Base-by-base conservation (phyloP, 2,888 invertebrate genomes). In the Ashinkailepas kermadecensis region DNA sequence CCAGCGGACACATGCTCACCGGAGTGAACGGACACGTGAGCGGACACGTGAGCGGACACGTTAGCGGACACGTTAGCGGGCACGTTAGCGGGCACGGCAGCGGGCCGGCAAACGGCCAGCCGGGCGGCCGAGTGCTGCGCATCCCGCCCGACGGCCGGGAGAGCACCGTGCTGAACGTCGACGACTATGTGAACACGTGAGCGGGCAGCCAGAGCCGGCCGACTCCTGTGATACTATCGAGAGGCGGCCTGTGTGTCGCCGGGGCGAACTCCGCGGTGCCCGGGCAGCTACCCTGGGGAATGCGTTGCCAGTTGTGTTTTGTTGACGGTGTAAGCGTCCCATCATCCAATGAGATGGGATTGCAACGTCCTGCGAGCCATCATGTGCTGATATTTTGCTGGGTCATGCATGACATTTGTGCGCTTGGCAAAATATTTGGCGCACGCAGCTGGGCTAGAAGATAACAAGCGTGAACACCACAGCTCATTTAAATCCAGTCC, bases 101-200 rank as follows among this genome's bases (percentile, higher is more conserved):
- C 54, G 74, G 54, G 2, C 74, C 54, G 21, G 74, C 56, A 1
- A n/a, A 3, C n/a, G 64, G 67, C 70, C 59, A 58, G 25, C 23
- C 21, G 57, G 56, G 12, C 70, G 39, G 70, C 18, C 70, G 74
- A 9, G 18, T 21, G 54, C 23, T 21, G 9, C 74, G 82, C 15
- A 80, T 82, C 54, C 82, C 82, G n/a, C 82, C 82, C 23, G 82
- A 82, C 62, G 82, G 82, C 3, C 80, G 80, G 2, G 82, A 82
- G 74, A 81, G 81, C n/a, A 81, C 81, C 3, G 54, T 81, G 18
- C 81, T 82, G 21, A 23, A 56, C 21, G 9, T 74, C 7, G 74
- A 74, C 21, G 23, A 74, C 54, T 56, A 74, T 56, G 74, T 74
- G 21, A 74, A 56, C 70, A 15, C 70, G 70, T 70, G 39, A 70